These are phyloP conservation scores for Mormyrus lacerda DNA, from an alignment of 2,113 vertebrate genomes.

Conservation along the genomic window DNA sequence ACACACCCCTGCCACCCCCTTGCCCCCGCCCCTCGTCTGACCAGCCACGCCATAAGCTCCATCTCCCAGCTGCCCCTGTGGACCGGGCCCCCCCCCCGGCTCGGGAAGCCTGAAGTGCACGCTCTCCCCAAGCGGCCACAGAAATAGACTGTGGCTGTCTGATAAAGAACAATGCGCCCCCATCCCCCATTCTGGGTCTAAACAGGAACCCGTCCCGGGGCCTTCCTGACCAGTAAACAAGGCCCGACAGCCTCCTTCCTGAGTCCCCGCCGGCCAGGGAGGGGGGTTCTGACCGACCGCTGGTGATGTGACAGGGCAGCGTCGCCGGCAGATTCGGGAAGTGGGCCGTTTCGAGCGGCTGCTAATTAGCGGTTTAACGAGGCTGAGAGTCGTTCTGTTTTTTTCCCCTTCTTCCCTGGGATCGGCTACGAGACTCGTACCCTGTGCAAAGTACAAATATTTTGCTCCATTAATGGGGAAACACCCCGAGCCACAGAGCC, in stretches of 20 bases:
- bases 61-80: not conserved
- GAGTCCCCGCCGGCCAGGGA: constrained; percentile 35
- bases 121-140: constrained; percentile 65
- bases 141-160: constrained; percentile 64
- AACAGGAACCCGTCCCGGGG: constrained; percentile 56
- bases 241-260: constrained; percentile 61
- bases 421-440: not conserved
- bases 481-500: not conserved
- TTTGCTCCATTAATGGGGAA: not conserved
- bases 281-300: not conserved
- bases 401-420: not conserved
- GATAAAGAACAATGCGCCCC: constrained; percentile 68
- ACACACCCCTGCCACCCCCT: not conserved
- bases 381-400: not conserved
- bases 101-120: constrained; percentile 33
- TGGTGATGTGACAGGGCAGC: not conserved
- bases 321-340: not conserved
- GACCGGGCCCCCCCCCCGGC: not conserved
- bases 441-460: not conserved
- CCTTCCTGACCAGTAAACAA: constrained; percentile 69
- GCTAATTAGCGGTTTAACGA: not conserved
- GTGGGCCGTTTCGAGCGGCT: not conserved
- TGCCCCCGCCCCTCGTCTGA: not conserved
- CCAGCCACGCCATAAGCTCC: not conserved
- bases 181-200: constrained; percentile 55